Evolutionary conservation across 2,888 invertebrate species (phyloP).

Genomic region (Erebia palarica): DNA sequence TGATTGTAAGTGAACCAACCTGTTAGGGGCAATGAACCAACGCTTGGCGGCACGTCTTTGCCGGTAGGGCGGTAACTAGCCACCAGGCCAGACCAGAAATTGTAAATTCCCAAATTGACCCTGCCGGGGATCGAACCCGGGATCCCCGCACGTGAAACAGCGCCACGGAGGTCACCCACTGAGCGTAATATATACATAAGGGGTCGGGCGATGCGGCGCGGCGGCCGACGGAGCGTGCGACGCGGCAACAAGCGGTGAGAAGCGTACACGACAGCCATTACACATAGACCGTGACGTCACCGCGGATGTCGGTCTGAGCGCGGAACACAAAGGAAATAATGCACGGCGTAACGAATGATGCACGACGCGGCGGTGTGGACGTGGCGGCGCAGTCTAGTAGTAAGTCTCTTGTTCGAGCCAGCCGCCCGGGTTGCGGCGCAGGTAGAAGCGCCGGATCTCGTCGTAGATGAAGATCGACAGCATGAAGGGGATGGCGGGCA

Average conservation of each 20-base stretch:
- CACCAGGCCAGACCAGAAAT: no score
- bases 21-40: no score
- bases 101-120: no score
- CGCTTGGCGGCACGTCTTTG: no score
- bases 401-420: constrained; percentile 99
- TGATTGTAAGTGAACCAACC: no score
- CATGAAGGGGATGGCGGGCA: constrained; percentile 99
- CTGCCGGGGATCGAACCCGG: no score
- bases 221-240: constrained; percentile 36
- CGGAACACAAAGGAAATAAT: constrained; percentile 74
- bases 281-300: constrained; percentile 68
- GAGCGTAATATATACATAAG: constrained; percentile 41
- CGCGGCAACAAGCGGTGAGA: constrained; percentile 76
- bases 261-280: constrained; percentile 76
- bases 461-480: constrained; percentile 99
- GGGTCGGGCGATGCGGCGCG: constrained; percentile 32
- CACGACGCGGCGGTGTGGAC: constrained; percentile 63
- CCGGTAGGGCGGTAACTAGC: no score
- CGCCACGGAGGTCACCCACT: no score
- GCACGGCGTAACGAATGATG: constrained; percentile 72
- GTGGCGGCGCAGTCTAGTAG: constrained; percentile 86
- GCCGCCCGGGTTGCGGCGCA: constrained; percentile 98
- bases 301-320: constrained; percentile 69
- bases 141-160: no score
- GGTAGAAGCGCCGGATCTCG: constrained; percentile 98